Evolutionary conservation across 2,797 vertebrate species (phyloP).

Genomic region (Smutsia temminckii): DNA sequence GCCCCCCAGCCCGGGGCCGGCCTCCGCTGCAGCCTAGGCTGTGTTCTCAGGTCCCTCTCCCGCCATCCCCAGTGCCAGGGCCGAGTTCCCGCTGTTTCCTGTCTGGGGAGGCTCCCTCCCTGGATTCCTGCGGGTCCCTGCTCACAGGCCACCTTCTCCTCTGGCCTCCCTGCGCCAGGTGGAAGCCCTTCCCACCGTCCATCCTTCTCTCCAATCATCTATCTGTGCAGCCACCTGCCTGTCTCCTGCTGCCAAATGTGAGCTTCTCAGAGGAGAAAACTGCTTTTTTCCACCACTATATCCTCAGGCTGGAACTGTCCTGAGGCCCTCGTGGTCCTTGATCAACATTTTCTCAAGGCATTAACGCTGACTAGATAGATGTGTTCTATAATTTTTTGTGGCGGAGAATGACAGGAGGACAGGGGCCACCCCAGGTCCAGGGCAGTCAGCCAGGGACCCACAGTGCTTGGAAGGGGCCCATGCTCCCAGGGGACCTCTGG

Average conservation of each 20-base stretch:
- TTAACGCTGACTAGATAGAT: too few relatives aligned
- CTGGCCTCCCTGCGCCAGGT: too few relatives aligned
- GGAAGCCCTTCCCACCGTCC: too few relatives aligned
- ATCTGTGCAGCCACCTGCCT: background rate
- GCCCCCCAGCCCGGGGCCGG: too few relatives aligned
- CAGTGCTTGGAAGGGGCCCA: background rate
- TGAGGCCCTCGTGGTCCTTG: accelerated
- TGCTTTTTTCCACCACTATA: background rate
- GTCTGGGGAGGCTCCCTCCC: background rate
- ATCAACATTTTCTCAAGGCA: background rate
- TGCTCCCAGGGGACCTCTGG: background rate
- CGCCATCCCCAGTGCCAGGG: background rate
- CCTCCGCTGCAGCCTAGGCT: too few relatives aligned
- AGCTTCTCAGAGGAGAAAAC: background rate
- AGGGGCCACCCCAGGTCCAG: accelerated
- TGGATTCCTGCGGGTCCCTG: background rate
- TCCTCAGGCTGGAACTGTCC: too few relatives aligned
- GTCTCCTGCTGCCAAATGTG: background rate
- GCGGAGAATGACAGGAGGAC: background rate
- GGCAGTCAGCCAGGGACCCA: background rate
- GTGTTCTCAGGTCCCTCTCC: background rate
- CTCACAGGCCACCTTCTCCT: background rate
- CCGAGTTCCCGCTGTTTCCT: background rate
- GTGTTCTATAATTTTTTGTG: background rate
- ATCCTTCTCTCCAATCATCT: too few relatives aligned